phyloP scores from a whole-genome alignment of 2,797 vertebrate genomes.

The Neostethus bicornis region DNA sequence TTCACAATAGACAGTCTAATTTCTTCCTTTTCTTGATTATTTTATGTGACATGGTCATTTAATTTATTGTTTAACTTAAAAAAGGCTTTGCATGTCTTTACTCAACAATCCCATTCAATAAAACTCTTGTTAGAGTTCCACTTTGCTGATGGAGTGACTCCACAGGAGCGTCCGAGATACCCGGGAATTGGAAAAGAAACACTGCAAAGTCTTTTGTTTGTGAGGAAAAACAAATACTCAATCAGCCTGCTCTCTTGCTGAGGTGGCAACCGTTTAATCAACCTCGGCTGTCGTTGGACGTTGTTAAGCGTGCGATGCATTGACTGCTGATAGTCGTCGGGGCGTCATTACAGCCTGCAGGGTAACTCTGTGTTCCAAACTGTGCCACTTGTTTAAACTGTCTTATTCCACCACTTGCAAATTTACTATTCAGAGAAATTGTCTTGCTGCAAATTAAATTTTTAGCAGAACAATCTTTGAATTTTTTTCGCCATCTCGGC shows the following conservation, averaged over 20 bases:
- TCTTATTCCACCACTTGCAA: slow-evolving; percentile 35
- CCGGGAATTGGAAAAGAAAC: slow-evolving; percentile 53
- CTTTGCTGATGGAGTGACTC: slow-evolving; percentile 53
- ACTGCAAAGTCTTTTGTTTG: slow-evolving; percentile 47
- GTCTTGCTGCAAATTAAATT: slow-evolving; percentile 49
- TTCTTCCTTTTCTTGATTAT: neutral
- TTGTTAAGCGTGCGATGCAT: slow-evolving; percentile 48
- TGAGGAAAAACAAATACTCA: slow-evolving; percentile 56
- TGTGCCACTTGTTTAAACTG: slow-evolving; percentile 45
- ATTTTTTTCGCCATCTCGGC: slow-evolving; percentile 52
- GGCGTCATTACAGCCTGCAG: slow-evolving; percentile 48
- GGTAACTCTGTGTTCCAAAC: slow-evolving; percentile 33
- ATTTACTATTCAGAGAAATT: slow-evolving; percentile 33
- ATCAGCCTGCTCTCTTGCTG: slow-evolving; percentile 53
- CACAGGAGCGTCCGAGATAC: slow-evolving; percentile 46
- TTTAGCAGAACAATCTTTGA: slow-evolving; percentile 20
- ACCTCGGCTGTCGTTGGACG: slow-evolving; percentile 43
- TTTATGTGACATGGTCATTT: slow-evolving; percentile 1
- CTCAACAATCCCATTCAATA: slow-evolving; percentile 36
- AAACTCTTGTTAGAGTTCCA: slow-evolving; percentile 35
- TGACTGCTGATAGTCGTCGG: slow-evolving; percentile 48
- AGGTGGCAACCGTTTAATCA: slow-evolving; percentile 60
- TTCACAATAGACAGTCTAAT: neutral
- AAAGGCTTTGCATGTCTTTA: slow-evolving; percentile 13
- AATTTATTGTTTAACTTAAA: slow-evolving; percentile 1